Evolutionary conservation across 2,888 invertebrate genomes (phyloP).

Genomic region (Pristionchus exspectatus): DNA sequence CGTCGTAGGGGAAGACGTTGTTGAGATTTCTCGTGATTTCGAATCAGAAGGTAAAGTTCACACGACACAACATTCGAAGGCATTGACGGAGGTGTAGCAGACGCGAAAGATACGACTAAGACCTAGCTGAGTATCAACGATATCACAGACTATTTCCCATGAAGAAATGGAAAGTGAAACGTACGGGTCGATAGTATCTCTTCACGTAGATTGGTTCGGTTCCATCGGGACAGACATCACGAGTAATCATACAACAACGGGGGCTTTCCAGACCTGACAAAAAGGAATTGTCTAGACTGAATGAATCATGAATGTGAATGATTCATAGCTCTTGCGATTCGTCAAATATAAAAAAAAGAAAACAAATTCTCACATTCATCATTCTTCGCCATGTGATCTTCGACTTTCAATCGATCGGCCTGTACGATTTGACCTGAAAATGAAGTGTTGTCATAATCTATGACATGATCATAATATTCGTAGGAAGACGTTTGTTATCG

Average conservation of each 20-base stretch:
- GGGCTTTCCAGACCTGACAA: constrained; percentile 62
- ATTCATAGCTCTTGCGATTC: no score
- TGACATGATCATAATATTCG: background rate
- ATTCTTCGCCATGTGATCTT: constrained; percentile 41
- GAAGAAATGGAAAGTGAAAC: background rate
- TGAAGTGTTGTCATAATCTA: background rate
- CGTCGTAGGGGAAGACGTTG: background rate
- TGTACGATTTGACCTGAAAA: constrained; percentile 48
- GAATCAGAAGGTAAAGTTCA: background rate
- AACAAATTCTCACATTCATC: constrained; percentile 46
- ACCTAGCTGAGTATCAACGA: background rate
- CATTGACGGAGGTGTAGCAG: background rate
- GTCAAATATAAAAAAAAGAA: background rate
- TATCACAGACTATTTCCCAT: background rate
- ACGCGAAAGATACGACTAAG: background rate
- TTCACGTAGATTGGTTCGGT: constrained; percentile 63
- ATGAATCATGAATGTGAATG: no score
- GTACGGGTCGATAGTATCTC: constrained; percentile 68
- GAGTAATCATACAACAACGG: constrained; percentile 64
- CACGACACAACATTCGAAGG: background rate
- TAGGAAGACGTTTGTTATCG: constrained; percentile 11
- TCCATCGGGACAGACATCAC: constrained; percentile 64
- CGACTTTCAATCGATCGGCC: constrained; percentile 6
- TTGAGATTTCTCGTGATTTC: background rate
- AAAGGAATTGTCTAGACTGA: background rate